Evolutionary conservation across 2,113 vertebrate species (phyloP).

Genomic region (Dicerorhinus sumatrensis): DNA sequence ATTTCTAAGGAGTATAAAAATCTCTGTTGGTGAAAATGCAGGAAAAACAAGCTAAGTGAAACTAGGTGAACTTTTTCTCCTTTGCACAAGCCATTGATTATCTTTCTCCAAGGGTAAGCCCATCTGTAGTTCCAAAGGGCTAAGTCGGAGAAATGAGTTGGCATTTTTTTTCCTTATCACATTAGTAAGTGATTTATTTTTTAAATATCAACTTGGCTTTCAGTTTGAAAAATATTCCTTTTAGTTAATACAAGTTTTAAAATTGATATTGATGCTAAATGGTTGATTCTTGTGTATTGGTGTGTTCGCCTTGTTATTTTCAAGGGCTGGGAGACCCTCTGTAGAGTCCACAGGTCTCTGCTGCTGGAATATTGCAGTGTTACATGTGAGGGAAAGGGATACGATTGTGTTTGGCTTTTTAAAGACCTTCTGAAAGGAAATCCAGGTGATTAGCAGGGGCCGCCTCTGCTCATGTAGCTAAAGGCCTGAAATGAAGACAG

Average conservation of each 20-base stretch:
- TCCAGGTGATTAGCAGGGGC: not conserved
- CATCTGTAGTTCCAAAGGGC: not conserved
- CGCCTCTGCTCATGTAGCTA: not conserved
- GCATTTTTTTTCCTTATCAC: not conserved
- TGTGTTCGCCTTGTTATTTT: not conserved
- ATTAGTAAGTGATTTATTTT: not conserved
- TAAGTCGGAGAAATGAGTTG: not conserved
- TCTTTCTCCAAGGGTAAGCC: not conserved
- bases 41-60: not conserved
- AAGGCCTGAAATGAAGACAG: not conserved
- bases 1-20: not conserved
- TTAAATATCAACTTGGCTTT: not conserved
- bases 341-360: not conserved
- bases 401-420: not conserved
- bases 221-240: constrained; percentile 3
- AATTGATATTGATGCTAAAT: not conserved
- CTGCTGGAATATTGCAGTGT: not conserved
- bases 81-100: not conserved
- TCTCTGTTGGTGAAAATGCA: not conserved
- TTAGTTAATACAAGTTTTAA: not conserved
- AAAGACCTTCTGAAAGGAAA: not conserved
- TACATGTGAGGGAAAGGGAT: not conserved
- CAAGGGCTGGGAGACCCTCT: not conserved
- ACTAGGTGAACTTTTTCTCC: not conserved
- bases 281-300: not conserved